These are phyloP conservation scores for Graptemys geographica DNA, from an alignment of 2,797 vertebrate genomes.

Conservation along the genomic window DNA sequence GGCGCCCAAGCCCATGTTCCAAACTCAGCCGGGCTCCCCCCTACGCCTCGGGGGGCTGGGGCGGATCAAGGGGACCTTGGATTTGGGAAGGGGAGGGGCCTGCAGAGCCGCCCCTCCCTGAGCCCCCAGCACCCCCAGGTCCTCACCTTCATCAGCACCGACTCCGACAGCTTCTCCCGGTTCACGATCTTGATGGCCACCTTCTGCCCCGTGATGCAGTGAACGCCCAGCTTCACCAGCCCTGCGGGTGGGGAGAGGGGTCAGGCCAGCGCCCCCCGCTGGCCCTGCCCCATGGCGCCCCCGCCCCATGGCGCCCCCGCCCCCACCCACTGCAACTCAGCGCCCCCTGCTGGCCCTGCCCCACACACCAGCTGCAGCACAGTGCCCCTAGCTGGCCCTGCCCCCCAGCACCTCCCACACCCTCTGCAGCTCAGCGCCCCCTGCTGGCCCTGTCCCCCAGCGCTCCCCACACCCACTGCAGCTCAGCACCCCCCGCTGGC, in stretches of 20 bases:
- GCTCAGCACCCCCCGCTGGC: background rate
- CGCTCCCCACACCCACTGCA: background rate
- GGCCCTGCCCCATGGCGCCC: too few species aligned
- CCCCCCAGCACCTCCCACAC: too few species aligned
- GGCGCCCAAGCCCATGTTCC: background rate
- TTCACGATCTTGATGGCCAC: conserved; percentile 98
- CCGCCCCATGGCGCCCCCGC: too few species aligned
- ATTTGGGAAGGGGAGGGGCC: background rate
- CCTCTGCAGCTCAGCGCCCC: too few species aligned
- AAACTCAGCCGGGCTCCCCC: background rate
- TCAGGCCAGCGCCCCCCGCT: too few species aligned
- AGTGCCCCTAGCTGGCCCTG: too few species aligned
- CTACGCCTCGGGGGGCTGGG: background rate
- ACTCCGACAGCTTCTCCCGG: conserved; percentile 94
- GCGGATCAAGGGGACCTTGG: background rate
- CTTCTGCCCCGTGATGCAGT: conserved; percentile 94
- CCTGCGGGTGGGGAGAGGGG: conserved; percentile 74
- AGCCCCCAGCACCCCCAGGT: too few species aligned
- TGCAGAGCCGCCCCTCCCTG: too few species aligned
- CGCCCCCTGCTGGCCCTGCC: too few species aligned
- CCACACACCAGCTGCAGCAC: too few species aligned
- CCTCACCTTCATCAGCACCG: conserved; percentile 93
- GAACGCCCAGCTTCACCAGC: conserved; percentile 92
- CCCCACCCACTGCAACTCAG: too few species aligned
- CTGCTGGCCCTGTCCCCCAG: too few species aligned